phyloP scores from a whole-genome alignment of 1,140 invertebrate species.

The Tetramorium simillimum region DNA sequence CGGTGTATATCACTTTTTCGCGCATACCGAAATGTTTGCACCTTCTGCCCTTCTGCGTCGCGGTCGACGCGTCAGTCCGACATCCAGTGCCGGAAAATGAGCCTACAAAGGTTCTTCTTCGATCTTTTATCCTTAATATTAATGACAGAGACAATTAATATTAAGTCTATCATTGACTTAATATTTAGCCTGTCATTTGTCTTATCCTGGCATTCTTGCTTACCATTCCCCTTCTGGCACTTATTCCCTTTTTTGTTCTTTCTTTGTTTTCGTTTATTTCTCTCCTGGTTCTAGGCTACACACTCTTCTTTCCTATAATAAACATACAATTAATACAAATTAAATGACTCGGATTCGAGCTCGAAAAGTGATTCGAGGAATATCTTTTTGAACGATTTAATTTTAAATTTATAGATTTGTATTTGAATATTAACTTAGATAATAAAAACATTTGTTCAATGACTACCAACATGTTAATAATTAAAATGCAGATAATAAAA shows the following conservation, averaged over 20 bases:
- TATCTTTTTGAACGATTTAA: not conserved
- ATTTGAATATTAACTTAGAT: not conserved
- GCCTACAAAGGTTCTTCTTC: constrained; percentile 24
- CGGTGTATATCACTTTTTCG: constrained; percentile 63
- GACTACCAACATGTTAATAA: not conserved
- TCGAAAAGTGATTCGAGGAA: not conserved
- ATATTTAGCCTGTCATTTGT: not conserved
- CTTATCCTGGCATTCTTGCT: constrained; percentile 66
- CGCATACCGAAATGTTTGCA: constrained; percentile 64
- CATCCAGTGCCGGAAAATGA: constrained; percentile 44
- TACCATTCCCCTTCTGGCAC: constrained; percentile 70
- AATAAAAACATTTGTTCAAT: not conserved
- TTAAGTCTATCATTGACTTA: too few species aligned
- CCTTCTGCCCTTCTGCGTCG: constrained; percentile 62
- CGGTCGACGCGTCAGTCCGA: constrained; percentile 75
- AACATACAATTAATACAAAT: not conserved
- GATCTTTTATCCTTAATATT: constrained; percentile 25
- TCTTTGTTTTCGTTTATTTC: not conserved
- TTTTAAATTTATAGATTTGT: not conserved
- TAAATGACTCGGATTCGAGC: not conserved
- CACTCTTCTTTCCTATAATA: constrained; percentile 45
- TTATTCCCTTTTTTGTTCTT: constrained; percentile 16
- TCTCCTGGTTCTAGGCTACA: not conserved
- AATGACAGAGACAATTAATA: not conserved
- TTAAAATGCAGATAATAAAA: not conserved